Evolutionary conservation across 2,797 vertebrate species (phyloP).

Genomic region (Rhynchotus rufescens): DNA sequence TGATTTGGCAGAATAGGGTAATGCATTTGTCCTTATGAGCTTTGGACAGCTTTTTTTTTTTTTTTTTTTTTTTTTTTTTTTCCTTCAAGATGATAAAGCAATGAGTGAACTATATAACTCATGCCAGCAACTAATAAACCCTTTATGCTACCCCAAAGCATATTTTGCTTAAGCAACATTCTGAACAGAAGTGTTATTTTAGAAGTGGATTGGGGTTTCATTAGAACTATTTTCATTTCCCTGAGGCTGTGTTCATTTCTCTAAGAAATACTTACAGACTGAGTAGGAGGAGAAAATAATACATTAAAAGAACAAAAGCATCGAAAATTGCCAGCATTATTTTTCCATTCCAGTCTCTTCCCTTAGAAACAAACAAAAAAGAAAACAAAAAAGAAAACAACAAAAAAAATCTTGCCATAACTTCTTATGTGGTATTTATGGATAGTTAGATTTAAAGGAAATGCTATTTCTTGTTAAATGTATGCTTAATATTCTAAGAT

Average conservation of each 20-base stretch:
- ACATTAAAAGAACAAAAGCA: constrained; percentile 3
- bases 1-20: background rate
- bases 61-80: background rate
- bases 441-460: background rate
- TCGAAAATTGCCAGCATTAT: background rate
- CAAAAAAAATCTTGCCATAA: background rate
- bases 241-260: background rate
- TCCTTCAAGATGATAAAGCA: background rate
- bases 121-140: constrained; percentile 29
- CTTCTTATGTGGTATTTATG: background rate
- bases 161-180: constrained; percentile 11
- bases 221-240: constrained; percentile 9
- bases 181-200: background rate
- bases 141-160: constrained; percentile 1
- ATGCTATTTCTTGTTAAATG: background rate
- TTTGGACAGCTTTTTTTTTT: background rate
- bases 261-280: background rate
- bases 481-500: background rate
- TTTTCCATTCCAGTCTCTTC: background rate
- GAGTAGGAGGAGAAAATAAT: background rate
- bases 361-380: background rate
- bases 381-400: background rate
- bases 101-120: constrained; percentile 15
- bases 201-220: constrained; percentile 4
- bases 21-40: background rate